Evolutionary conservation across 1,140 invertebrate species (phyloP).

Genomic region (Leptinotarsa undecemlineata): DNA sequence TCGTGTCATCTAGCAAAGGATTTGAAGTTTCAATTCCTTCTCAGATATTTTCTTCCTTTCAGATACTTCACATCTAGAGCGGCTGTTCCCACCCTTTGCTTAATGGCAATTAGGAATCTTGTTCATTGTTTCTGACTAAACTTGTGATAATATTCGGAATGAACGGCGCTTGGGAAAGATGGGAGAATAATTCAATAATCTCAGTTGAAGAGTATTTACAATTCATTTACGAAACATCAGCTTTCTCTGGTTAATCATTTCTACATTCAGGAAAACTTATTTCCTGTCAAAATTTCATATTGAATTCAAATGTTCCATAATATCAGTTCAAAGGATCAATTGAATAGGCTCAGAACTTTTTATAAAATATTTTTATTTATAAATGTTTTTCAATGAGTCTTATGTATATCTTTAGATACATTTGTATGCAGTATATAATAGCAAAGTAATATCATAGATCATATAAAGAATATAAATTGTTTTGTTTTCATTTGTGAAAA

Average conservation of each 20-base stretch:
- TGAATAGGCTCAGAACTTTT: no score
- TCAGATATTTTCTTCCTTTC: neutral
- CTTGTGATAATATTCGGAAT: slow-evolving; percentile 13
- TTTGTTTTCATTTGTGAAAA: no score
- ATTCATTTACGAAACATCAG: slow-evolving; percentile 17
- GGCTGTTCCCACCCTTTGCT: neutral
- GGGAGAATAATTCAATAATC: slow-evolving; percentile 21
- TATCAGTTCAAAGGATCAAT: no score
- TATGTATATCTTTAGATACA: no score
- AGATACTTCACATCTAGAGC: neutral
- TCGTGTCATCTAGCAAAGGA: neutral
- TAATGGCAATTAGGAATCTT: slow-evolving; percentile 8
- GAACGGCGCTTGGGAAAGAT: slow-evolving; percentile 10
- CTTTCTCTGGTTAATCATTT: neutral
- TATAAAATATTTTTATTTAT: no score
- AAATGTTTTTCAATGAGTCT: no score
- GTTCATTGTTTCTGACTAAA: slow-evolving; percentile 7
- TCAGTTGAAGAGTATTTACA: slow-evolving; percentile 23
- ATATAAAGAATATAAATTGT: no score
- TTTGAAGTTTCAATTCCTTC: neutral
- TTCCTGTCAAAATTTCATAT: no score
- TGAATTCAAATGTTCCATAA: no score
- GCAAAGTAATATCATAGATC: no score
- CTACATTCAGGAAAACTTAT: no score
- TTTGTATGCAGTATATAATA: no score